phyloP scores from a whole-genome alignment of 2,113 vertebrate genomes.

The Corythaeola cristata region DNA sequence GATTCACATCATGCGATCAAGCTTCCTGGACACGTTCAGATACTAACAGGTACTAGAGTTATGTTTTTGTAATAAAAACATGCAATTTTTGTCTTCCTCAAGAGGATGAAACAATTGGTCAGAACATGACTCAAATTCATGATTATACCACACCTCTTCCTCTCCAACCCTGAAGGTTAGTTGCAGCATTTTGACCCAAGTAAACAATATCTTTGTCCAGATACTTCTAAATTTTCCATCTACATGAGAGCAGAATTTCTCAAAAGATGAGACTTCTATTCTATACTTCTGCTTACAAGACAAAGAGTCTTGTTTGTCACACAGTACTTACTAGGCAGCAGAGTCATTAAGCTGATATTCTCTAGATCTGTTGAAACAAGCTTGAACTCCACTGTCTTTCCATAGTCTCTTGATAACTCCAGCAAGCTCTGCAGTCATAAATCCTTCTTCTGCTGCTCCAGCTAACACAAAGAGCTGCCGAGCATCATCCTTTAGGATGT shows the following conservation, averaged over 20 bases:
- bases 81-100: neutral
- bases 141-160: neutral
- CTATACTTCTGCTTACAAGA: neutral
- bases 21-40: neutral
- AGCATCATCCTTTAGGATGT: slow-evolving; percentile 88
- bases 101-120: neutral
- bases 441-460: slow-evolving; percentile 95
- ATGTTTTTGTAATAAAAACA: neutral
- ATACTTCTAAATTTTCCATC: neutral
- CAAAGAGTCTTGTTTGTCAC: neutral
- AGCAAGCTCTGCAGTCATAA: slow-evolving; percentile 96
- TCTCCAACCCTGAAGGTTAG: neutral
- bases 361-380: slow-evolving; percentile 95
- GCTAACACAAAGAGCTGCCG: slow-evolving; percentile 96
- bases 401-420: slow-evolving; percentile 96
- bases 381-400: slow-evolving; percentile 94
- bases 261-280: neutral
- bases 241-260: neutral
- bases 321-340: slow-evolving; percentile 91
- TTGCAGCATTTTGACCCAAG: neutral
- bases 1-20: neutral
- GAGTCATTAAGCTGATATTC: slow-evolving; percentile 99
- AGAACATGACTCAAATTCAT: neutral
- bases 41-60: neutral
- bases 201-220: neutral